phyloP scores from a whole-genome alignment of 2,888 invertebrate genomes.

The Cenopis cana region DNA sequence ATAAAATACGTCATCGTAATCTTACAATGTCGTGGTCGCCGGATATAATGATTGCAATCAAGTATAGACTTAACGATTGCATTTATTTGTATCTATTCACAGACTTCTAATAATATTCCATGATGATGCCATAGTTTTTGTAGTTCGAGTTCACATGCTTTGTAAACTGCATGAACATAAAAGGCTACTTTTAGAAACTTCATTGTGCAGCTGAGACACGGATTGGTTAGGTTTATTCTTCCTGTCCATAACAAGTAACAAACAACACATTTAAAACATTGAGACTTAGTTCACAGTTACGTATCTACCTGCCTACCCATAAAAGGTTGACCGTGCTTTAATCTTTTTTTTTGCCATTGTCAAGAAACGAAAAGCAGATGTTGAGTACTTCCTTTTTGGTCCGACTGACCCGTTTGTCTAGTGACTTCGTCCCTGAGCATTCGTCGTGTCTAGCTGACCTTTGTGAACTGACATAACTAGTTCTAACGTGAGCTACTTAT shows the following conservation, averaged over 20 bases:
- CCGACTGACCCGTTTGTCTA: conserved; percentile 36
- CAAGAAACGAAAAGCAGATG: conserved; percentile 16
- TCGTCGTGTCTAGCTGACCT: conserved; percentile 39
- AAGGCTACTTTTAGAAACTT: conserved; percentile 11
- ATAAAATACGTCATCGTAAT: conserved; percentile 11
- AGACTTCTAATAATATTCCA: conserved; percentile 15
- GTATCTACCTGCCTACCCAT: conserved; percentile 13
- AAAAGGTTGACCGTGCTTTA: conserved; percentile 27
- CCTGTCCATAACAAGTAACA: conserved; percentile 20
- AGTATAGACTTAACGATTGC: neutral
- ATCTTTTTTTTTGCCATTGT: conserved; percentile 13
- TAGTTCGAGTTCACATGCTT: conserved; percentile 12
- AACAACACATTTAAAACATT: conserved; percentile 13
- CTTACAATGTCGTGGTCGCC: conserved; percentile 17
- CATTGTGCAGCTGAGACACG: conserved; percentile 4
- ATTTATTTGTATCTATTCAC: conserved; percentile 11
- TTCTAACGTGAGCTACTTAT: conserved; percentile 12
- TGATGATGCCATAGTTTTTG: conserved; percentile 20
- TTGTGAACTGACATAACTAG: conserved; percentile 35
- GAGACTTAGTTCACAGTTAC: conserved; percentile 13
- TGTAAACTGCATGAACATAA: conserved; percentile 3
- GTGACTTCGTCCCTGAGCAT: conserved; percentile 27
- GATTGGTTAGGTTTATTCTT: neutral
- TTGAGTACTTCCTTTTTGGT: conserved; percentile 19
- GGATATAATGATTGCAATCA: conserved; percentile 10